Percentiles rank a stretch among this genome's conserved stretches.
phyloP scores from a whole-genome alignment of 2,797 vertebrate species.

The Euphonia xanthogaster region DNA sequence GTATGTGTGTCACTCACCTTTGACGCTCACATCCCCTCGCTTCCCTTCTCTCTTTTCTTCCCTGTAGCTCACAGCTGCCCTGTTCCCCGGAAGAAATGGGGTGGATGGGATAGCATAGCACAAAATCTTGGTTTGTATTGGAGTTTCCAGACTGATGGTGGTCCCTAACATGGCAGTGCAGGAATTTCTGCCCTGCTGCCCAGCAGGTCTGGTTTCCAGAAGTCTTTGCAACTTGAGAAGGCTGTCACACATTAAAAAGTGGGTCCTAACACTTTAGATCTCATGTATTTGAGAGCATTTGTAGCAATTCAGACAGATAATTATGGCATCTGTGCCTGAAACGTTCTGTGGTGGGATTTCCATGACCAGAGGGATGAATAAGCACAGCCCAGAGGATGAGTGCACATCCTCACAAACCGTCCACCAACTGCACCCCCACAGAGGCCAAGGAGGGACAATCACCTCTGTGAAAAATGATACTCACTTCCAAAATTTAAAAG shows the following conservation, averaged over 20 bases:
- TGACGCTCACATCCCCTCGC: too few species aligned
- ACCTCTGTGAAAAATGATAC: not conserved
- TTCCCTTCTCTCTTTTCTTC: not conserved
- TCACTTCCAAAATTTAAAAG: not conserved
- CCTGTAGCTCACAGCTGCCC: not conserved
- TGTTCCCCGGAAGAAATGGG: not conserved
- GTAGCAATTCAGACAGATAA: not conserved
- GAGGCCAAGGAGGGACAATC: not conserved
- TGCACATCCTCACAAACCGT: not conserved
- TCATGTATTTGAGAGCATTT: not conserved
- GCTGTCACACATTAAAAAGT: not conserved
- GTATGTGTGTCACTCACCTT: not conserved
- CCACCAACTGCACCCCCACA: rapidly evolving
- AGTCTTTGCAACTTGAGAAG: not conserved
- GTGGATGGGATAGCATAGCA: not conserved
- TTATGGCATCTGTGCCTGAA: not conserved
- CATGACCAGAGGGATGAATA: not conserved
- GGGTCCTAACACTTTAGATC: not conserved
- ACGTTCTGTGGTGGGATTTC: not conserved
- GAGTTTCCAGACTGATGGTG: not conserved
- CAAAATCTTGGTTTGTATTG: not conserved
- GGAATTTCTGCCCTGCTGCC: not conserved
- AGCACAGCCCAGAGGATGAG: not conserved
- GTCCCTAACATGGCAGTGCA: rapidly evolving
- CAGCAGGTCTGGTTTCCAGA: not conserved